A percentile compares a stretch with the other conserved stretches of the same genome.
phyloP scores from a whole-genome alignment of 2,888 invertebrate species.

The Cephus rjabovi region DNA sequence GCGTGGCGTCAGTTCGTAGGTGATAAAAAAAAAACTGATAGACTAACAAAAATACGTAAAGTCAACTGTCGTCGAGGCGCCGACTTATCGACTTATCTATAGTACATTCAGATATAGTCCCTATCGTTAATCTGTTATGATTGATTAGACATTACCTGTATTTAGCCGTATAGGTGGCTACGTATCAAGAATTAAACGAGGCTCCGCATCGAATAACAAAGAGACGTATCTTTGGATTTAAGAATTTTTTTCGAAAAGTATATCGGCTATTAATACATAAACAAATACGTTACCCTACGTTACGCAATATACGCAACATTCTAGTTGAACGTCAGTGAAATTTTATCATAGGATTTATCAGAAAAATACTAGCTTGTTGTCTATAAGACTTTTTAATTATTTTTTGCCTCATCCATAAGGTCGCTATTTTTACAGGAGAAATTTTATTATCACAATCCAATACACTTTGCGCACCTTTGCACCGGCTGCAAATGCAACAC shows the following conservation, averaged over 20 bases:
- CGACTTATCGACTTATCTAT: neutral
- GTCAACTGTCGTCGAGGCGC: neutral
- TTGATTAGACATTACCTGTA: neutral
- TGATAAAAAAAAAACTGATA: neutral
- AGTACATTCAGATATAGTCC: neutral
- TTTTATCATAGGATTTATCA: no score
- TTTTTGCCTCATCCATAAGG: no score
- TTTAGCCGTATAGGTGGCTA: neutral
- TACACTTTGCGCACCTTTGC: neutral
- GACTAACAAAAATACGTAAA: neutral
- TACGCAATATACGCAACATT: no score
- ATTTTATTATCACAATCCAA: no score
- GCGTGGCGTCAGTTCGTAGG: neutral
- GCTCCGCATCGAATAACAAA: neutral
- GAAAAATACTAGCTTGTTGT: neutral
- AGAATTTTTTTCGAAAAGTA: no score
- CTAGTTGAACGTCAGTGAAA: no score
- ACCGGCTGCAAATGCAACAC: neutral
- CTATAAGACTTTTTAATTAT: no score
- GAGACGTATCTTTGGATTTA: neutral
- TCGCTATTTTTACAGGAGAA: no score
- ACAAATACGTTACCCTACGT: no score
- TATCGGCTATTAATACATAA: no score
- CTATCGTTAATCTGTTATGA: neutral
- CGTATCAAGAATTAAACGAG: neutral